Percentiles rank a stretch among this genome's conserved stretches.
Evolutionary conservation across 2,113 vertebrate species (phyloP).

Genomic region (Oncorhynchus masou): DNA sequence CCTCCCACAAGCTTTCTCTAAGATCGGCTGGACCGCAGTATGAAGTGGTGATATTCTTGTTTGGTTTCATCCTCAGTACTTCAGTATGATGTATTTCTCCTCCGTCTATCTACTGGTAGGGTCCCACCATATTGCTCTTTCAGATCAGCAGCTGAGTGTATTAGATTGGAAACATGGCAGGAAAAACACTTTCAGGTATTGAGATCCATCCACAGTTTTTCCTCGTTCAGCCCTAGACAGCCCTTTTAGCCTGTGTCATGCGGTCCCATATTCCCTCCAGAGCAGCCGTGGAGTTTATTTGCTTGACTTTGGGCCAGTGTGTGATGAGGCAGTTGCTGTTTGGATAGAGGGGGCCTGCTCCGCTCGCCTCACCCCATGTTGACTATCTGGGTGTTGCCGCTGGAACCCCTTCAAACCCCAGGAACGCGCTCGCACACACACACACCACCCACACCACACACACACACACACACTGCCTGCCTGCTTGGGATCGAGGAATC

Average conservation of each 20-base stretch:
- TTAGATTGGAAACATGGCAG: too few species aligned
- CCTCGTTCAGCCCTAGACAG: too few species aligned
- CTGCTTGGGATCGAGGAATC: conserved; percentile 8
- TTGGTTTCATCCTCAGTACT: too few species aligned
- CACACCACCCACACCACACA: conserved; percentile 18
- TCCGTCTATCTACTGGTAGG: too few species aligned
- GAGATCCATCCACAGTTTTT: too few species aligned
- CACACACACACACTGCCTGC: conserved; percentile 5
- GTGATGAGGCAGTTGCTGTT: conserved; percentile 57
- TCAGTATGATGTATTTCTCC: too few species aligned
- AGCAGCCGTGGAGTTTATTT: conserved; percentile 56
- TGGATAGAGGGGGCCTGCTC: conserved; percentile 33
- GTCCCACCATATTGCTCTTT: too few species aligned
- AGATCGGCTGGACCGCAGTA: conserved; percentile 11
- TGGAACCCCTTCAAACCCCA: conserved; percentile 55
- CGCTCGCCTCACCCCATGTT: conserved; percentile 50
- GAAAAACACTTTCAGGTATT: too few species aligned
- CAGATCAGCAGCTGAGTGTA: too few species aligned
- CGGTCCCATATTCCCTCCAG: conserved; percentile 7
- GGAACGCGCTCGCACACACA: conserved; percentile 34
- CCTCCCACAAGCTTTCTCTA: too few species aligned
- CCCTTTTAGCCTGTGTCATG: too few species aligned
- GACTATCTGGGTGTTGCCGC: conserved; percentile 68
- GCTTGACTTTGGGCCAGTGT: conserved; percentile 50
- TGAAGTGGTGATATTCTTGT: too few species aligned